phyloP scores from a whole-genome alignment of 1,140 invertebrate genomes.

The Neodiprion pinetum region DNA sequence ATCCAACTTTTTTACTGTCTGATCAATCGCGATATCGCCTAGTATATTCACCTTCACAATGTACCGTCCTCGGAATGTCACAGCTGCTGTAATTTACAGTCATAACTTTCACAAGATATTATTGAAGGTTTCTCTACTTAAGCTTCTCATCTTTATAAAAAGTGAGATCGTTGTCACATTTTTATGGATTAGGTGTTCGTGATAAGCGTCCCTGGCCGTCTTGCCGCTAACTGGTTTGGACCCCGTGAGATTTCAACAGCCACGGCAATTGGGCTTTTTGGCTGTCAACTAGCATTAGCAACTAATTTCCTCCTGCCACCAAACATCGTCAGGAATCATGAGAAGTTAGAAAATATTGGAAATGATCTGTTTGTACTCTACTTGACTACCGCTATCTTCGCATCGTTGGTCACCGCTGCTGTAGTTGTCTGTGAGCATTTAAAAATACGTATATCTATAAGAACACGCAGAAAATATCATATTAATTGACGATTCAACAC shows the following conservation, averaged over 20 bases:
- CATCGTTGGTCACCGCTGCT: conserved; percentile 52
- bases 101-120: too few relatives aligned
- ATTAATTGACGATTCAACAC: too few relatives aligned
- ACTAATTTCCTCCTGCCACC: conserved; percentile 58
- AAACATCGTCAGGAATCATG: conserved; percentile 57
- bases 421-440: neutral
- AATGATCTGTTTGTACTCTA: conserved; percentile 51
- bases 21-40: too few relatives aligned
- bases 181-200: conserved; percentile 61
- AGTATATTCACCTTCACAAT: too few relatives aligned
- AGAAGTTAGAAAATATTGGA: conserved; percentile 50
- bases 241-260: conserved; percentile 75
- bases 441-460: too few relatives aligned
- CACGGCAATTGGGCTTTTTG: conserved; percentile 79
- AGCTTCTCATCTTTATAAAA: too few relatives aligned
- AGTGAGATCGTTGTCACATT: too few relatives aligned
- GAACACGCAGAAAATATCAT: too few relatives aligned
- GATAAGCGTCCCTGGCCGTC: conserved; percentile 73
- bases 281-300: conserved; percentile 71
- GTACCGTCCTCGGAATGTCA: too few relatives aligned
- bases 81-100: too few relatives aligned
- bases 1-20: too few relatives aligned
- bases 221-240: conserved; percentile 71
- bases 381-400: conserved; percentile 64
- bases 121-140: too few relatives aligned